Base-by-base conservation (phyloP, 2,888 invertebrate genomes). In the Stenchaetothrips biformis region DNA sequence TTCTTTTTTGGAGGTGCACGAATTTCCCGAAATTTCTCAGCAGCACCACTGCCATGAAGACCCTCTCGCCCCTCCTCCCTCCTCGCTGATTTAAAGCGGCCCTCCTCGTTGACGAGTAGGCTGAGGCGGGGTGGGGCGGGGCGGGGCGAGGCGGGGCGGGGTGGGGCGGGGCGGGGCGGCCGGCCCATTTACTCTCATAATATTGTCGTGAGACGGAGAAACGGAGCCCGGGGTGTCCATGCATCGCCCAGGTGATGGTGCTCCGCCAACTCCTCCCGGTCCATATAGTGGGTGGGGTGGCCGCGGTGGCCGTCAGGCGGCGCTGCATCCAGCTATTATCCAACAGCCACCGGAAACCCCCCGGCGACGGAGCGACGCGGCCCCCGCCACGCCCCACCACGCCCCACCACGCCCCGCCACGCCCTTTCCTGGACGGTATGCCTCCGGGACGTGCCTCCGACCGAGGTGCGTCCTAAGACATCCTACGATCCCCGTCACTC, bases 301-400 rank as follows among this genome's bases (percentile, higher is more conserved):
- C 18, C 18, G 67, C 9, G 6, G 53, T 16, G 53, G 53, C 53
- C 16, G 53, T 1, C 18, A 16, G 59, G 59, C 59, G 59, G 59
- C 59, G 13, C 59, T 18, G 59, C 59, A 59, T 25, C 67, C 67
- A 25, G 67, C 25, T 74, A 74, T 74, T 74, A 74, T 74, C 67
- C 67, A 74, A 74, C 67, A 74, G 67, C 67, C 67, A 74, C 67
- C 67, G 67, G 67, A 74, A 74, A 74, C 67, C 67, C 67, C 67
- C 67, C 67, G 67, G 67, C 67, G 11, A 59, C 59, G 37, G 2
- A 4, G 37, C 37, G 37, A 37, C 59, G 18, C 59, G 53, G 53
- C 53, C 13, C 67, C 67, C 21, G 67, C 21, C 67, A 21, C 37
- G 37, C 37, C 37, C 37, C 37, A 37, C 21, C 53, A 9, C 53